phyloP scores from a whole-genome alignment of 2,797 vertebrate genomes.

The Urosaurus nigricauda region DNA sequence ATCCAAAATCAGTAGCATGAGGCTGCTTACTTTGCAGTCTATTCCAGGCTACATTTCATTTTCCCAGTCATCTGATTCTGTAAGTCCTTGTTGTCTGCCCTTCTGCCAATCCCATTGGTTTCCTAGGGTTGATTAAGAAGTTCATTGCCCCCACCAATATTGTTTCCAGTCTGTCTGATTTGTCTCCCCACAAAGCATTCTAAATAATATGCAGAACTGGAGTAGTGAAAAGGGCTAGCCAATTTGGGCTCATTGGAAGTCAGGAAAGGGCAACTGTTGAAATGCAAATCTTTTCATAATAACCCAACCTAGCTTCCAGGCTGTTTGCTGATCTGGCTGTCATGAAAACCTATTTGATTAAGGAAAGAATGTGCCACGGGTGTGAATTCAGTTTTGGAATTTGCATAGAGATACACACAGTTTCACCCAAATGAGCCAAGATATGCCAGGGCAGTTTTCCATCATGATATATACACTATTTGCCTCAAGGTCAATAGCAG shows the following conservation, averaged over 20 bases:
- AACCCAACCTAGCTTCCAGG: not conserved
- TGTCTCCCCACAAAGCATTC: not conserved
- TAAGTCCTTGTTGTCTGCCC: not conserved
- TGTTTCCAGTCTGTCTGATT: no score
- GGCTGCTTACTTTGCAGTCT: not conserved
- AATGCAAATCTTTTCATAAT: not conserved
- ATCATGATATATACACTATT: not conserved
- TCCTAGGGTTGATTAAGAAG: not conserved
- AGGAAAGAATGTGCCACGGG: not conserved
- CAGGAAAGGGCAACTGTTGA: slow-evolving; percentile 4
- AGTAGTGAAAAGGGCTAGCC: not conserved
- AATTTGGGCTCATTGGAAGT: slow-evolving; percentile 13
- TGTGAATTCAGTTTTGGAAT: not conserved
- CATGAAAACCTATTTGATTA: slow-evolving; percentile 7
- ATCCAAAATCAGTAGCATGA: no score
- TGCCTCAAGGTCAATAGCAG: slow-evolving; percentile 4
- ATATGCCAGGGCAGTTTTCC: not conserved
- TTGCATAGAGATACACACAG: not conserved
- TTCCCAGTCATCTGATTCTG: not conserved
- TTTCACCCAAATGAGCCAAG: slow-evolving; percentile 2
- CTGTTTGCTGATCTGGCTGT: slow-evolving; percentile 11
- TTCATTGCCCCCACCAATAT: not conserved
- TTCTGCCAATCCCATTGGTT: not conserved
- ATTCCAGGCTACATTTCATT: not conserved
- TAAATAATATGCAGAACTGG: not conserved